A percentile compares a stretch with the other conserved stretches of the same genome.
Conservation (phyloP, 2,113 vertebrate species). For the Aphelocoma coerulescens region DNA sequence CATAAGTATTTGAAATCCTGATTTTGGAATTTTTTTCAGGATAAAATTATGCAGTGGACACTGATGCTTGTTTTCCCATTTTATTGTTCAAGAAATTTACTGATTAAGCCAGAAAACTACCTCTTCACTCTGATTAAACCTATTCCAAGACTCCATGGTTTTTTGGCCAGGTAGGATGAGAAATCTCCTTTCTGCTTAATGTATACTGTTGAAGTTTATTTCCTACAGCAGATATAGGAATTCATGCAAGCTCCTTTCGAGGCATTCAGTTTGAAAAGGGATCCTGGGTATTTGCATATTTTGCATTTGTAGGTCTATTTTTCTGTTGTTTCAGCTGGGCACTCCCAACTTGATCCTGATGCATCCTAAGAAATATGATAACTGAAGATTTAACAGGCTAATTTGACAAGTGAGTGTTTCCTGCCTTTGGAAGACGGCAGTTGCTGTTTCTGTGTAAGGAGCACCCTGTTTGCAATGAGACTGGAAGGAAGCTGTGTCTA, state of each 20-base stretch:
- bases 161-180: neutral
- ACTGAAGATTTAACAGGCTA: neutral
- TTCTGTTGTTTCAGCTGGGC: neutral
- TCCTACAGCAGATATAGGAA: neutral
- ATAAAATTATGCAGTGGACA: neutral
- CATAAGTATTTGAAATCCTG: neutral
- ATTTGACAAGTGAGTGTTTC: neutral
- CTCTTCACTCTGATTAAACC: neutral
- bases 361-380: neutral
- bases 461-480: neutral
- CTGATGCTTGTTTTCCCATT: neutral
- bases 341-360: neutral
- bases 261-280: neutral
- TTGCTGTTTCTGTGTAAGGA: neutral
- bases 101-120: neutral
- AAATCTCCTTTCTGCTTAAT: neutral
- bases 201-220: neutral
- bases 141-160: neutral
- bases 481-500: neutral
- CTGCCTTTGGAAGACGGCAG: neutral
- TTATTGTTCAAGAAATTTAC: neutral
- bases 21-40: neutral
- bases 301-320: neutral
- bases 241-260: neutral
- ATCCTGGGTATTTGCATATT: neutral